phyloP scores from a whole-genome alignment of 1,140 invertebrate genomes.

The Kradibia gibbosae region DNA sequence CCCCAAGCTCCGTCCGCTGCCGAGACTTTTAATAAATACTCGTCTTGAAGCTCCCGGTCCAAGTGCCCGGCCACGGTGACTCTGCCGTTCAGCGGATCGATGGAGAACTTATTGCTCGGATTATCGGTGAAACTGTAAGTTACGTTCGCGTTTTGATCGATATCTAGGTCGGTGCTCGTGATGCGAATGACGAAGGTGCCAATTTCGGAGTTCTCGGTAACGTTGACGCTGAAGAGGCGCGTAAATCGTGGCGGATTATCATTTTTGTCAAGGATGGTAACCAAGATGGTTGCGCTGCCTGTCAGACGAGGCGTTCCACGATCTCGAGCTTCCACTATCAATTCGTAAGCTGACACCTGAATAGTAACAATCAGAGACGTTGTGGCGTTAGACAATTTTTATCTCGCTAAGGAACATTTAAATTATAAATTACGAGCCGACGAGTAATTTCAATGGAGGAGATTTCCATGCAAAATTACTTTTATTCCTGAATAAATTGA shows the following conservation, averaged over 20 bases:
- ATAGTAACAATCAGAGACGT: too few relatives aligned
- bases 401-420: too few relatives aligned
- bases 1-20: constrained; percentile 92
- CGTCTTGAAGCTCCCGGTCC: constrained; percentile 91
- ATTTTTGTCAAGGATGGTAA: constrained; percentile 92
- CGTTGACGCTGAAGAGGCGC: constrained; percentile 91
- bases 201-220: constrained; percentile 94
- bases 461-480: not conserved
- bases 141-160: constrained; percentile 89
- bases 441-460: too few relatives aligned
- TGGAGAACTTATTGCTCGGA: constrained; percentile 89
- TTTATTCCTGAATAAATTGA: not conserved
- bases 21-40: constrained; percentile 90
- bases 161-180: constrained; percentile 91
- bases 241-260: constrained; percentile 96
- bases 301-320: constrained; percentile 84
- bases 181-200: constrained; percentile 94
- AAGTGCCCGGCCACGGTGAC: constrained; percentile 89
- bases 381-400: too few relatives aligned
- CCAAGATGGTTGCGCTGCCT: constrained; percentile 87
- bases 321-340: constrained; percentile 90
- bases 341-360: constrained; percentile 82
- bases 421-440: too few relatives aligned
- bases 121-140: constrained; percentile 92
- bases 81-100: constrained; percentile 90